Evolutionary conservation across 2,888 invertebrate genomes (phyloP).

Genomic region (Entomobrya proxima): DNA sequence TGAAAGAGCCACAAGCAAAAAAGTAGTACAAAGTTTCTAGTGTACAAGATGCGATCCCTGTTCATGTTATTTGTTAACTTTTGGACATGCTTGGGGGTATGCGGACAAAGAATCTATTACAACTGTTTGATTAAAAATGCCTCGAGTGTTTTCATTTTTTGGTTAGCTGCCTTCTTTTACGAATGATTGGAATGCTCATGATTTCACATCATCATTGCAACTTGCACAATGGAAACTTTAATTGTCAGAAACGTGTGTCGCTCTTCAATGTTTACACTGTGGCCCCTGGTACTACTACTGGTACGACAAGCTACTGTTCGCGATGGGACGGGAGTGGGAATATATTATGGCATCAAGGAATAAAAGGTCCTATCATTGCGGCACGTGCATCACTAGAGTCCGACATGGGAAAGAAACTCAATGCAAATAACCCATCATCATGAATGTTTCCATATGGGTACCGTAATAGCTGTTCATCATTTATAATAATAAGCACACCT

Average conservation of each 20-base stretch:
- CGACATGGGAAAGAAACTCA: slow-evolving; percentile 30
- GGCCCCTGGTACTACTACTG: background rate
- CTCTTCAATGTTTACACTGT: background rate
- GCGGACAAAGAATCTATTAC: background rate
- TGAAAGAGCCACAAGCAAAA: background rate
- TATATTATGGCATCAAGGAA: background rate
- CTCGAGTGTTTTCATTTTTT: background rate
- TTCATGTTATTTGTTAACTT: background rate
- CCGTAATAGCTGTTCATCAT: background rate
- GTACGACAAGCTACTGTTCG: background rate
- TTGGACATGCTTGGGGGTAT: background rate
- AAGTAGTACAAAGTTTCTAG: background rate
- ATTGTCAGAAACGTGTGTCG: background rate
- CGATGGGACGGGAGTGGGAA: background rate
- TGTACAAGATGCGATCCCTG: too few species aligned
- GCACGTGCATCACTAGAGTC: background rate
- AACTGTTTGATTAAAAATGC: background rate
- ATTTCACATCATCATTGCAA: too few species aligned
- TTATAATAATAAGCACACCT: background rate
- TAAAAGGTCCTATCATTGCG: background rate
- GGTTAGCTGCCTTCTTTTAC: too few species aligned
- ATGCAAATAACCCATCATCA: background rate
- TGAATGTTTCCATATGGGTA: background rate
- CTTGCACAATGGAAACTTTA: background rate
- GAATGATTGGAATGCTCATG: too few species aligned